Base-by-base conservation (phyloP, 2,888 invertebrate genomes). In the Metacarcinus magister region DNA sequence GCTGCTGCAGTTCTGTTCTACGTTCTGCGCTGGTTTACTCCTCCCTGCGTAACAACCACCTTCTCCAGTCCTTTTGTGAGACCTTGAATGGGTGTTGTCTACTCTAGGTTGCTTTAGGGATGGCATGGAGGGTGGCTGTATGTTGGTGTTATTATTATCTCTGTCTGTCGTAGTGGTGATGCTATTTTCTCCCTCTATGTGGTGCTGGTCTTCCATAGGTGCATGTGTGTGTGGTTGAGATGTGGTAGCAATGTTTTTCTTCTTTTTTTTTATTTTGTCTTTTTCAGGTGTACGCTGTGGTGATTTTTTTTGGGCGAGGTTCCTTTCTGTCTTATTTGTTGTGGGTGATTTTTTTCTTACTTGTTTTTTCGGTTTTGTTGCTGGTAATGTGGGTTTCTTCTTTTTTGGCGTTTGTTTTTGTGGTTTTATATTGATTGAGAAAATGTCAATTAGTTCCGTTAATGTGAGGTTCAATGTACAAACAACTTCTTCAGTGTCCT, bases 381-480 rank as follows among this genome's bases (percentile, higher is more conserved):
- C 75, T 32, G n/a, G 60, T 32, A 75, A 3, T 39, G 89, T 39
- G 43, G 92, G 19, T 16, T 7, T 92, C 23, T 43, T 28, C 39
- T 39, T 39, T 16, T 75, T 95, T 32, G 28, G 39, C 13, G 8
- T 95, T 5, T 46, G 16, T 91, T 94, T 75, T 46, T 94, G 32
- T n/a, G 39, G 75, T 91, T 39, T 39, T 39, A 96, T 13, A 54
- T 96, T 96, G 7, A 94, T 43, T 23, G 89, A 67, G 32, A 94
- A 92, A 19, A 96, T 67, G 43, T 96, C 94, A 67, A 96, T 94
- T 0, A 96, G n/a, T 19, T 91, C 67, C 7, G 94, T 91, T 23
- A 67, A 32, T 16, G 39, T 87, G 32, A 96, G 48, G 7, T 32
- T 75, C 23, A 95, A 4, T 75, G 32, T 91, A 28, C 46, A 67